These are phyloP conservation scores for Halcyon senegalensis DNA, from an alignment of 2,113 vertebrate genomes.

Conservation along the genomic window DNA sequence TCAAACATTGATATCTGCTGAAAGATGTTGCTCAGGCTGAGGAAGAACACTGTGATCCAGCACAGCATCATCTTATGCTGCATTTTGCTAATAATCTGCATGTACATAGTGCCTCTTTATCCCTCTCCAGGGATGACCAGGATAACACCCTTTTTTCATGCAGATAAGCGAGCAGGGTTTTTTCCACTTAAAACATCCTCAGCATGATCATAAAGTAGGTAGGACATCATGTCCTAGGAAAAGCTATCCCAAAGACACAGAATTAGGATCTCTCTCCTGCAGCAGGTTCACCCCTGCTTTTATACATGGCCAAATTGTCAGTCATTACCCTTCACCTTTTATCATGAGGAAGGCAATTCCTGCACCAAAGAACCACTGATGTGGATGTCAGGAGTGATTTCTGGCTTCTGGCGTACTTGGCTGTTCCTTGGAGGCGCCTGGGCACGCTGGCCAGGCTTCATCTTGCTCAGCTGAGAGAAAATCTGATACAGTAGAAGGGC, in stretches of 20 bases:
- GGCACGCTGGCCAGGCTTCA: not conserved
- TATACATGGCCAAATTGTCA: not conserved
- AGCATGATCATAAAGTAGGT: not conserved
- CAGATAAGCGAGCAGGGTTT: not conserved
- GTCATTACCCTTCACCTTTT: not conserved
- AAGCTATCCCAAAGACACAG: not conserved
- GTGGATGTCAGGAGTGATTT: not conserved
- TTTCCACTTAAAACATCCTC: not conserved
- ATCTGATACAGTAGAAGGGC: not conserved
- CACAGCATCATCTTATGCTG: not conserved
- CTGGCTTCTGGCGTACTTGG: not conserved
- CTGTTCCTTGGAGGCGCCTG: not conserved
- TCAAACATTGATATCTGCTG: not conserved
- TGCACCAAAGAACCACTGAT: not conserved
- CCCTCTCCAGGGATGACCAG: not conserved
- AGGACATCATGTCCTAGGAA: not conserved
- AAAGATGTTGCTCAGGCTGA: not conserved
- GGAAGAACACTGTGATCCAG: not conserved
- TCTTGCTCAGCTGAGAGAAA: not conserved
- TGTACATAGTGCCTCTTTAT: not conserved
- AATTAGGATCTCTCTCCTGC: not conserved
- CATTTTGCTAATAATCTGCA: not conserved
- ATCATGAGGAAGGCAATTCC: not conserved
- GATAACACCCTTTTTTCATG: not conserved
- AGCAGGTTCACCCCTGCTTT: not conserved